phyloP scores from a whole-genome alignment of 2,113 vertebrate genomes.

The Sciurus niger region DNA sequence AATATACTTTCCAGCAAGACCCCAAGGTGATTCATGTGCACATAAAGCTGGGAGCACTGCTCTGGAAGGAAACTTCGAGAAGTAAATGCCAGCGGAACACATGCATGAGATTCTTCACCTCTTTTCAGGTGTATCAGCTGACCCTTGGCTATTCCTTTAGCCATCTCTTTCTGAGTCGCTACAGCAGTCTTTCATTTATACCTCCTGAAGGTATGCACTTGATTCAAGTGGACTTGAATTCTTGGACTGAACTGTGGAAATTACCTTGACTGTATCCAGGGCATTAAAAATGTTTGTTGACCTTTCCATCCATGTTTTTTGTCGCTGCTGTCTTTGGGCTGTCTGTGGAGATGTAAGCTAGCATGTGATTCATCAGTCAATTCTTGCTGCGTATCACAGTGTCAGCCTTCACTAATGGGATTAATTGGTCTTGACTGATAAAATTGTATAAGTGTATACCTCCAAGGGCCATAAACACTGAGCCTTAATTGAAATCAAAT shows the following conservation, averaged over 20 bases:
- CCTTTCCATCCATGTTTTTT: not conserved
- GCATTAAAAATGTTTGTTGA: constrained; percentile 50
- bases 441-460: constrained; percentile 69
- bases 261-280: constrained; percentile 25
- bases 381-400: not conserved
- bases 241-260: not conserved
- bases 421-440: constrained; percentile 79
- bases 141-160: not conserved
- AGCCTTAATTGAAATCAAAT: constrained; percentile 81
- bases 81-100: not conserved
- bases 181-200: not conserved
- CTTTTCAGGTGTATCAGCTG: not conserved
- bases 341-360: not conserved
- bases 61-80: not conserved
- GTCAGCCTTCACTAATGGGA: constrained; percentile 64
- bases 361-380: not conserved
- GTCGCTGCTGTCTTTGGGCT: constrained; percentile 36
- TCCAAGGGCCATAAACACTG: constrained; percentile 69
- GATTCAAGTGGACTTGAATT: constrained; percentile 46
- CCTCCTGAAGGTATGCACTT: not conserved
- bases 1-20: constrained; percentile 20
- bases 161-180: not conserved
- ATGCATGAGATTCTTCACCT: not conserved
- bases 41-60: not conserved
- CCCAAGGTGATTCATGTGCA: not conserved